A percentile compares a stretch with the other conserved stretches of the same genome.
phyloP scores from a whole-genome alignment of 2,113 vertebrate genomes.

The Hystrix cristata region DNA sequence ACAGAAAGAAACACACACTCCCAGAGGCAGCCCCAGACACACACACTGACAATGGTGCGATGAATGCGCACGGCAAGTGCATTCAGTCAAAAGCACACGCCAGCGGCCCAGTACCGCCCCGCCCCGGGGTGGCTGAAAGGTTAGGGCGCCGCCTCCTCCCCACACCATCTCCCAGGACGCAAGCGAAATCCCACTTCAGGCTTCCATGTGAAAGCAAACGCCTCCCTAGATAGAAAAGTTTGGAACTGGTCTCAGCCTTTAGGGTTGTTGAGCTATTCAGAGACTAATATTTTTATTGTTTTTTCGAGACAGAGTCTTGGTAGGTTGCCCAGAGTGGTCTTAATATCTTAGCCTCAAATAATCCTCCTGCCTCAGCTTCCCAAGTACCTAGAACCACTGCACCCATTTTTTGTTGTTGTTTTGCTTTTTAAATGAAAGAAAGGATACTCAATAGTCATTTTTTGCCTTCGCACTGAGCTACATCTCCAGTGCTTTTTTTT shows the following conservation, averaged over 20 bases:
- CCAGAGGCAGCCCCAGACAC: slow-evolving; percentile 57
- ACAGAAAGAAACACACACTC: slow-evolving; percentile 81
- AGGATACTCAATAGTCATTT: background rate
- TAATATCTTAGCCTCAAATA: background rate
- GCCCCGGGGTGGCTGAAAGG: background rate
- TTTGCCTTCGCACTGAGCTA: background rate
- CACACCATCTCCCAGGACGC: rapidly evolving
- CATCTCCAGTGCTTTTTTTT: background rate
- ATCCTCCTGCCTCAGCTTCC: background rate
- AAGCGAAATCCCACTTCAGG: background rate
- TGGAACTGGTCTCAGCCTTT: background rate
- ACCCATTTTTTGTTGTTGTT: background rate
- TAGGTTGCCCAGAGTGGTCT: background rate
- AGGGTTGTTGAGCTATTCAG: background rate
- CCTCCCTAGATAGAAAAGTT: slow-evolving; percentile 6
- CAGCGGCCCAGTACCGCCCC: background rate
- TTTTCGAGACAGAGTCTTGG: background rate
- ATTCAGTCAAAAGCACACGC: slow-evolving; percentile 5
- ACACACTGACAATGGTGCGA: slow-evolving; percentile 50
- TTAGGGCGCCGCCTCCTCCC: background rate
- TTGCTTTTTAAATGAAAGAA: background rate
- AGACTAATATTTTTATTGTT: background rate
- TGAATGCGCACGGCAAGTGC: background rate
- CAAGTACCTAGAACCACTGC: background rate
- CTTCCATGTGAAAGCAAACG: background rate